Evolutionary conservation across 2,797 vertebrate species (phyloP).

Genomic region (Eulemur albifrons): DNA sequence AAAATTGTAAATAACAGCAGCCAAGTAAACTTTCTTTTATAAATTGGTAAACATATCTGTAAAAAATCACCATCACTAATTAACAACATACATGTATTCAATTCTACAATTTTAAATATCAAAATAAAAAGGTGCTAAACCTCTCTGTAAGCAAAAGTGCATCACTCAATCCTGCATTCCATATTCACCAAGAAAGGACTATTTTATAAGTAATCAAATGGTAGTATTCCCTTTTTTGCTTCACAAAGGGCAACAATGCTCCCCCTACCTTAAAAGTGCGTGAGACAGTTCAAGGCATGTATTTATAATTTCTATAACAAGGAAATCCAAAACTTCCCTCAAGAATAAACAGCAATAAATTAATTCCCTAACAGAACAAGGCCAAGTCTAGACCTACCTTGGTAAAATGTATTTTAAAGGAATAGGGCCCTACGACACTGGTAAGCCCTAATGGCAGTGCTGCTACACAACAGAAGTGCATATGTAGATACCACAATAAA

Average conservation of each 20-base stretch:
- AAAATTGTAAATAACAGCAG: neutral
- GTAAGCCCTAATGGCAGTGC: accelerated
- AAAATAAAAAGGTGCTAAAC: neutral
- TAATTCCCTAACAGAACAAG: neutral
- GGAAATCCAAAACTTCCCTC: neutral
- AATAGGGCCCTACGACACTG: neutral
- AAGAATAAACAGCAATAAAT: neutral
- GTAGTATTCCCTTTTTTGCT: neutral
- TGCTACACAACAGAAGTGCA: neutral
- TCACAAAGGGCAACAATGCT: neutral
- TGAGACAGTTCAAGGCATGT: neutral
- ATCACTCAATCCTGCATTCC: neutral
- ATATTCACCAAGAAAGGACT: neutral
- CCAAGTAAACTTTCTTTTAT: neutral
- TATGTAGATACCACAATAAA: neutral
- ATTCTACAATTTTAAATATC: neutral
- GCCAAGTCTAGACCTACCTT: neutral
- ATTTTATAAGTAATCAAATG: neutral
- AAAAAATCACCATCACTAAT: neutral
- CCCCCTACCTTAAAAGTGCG: neutral
- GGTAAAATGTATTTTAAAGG: neutral
- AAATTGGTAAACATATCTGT: neutral
- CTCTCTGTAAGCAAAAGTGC: neutral
- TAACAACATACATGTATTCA: neutral
- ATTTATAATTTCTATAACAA: neutral